Evolutionary conservation across 1,140 invertebrate genomes (phyloP).

Genomic region (Mamestra configurata): DNA sequence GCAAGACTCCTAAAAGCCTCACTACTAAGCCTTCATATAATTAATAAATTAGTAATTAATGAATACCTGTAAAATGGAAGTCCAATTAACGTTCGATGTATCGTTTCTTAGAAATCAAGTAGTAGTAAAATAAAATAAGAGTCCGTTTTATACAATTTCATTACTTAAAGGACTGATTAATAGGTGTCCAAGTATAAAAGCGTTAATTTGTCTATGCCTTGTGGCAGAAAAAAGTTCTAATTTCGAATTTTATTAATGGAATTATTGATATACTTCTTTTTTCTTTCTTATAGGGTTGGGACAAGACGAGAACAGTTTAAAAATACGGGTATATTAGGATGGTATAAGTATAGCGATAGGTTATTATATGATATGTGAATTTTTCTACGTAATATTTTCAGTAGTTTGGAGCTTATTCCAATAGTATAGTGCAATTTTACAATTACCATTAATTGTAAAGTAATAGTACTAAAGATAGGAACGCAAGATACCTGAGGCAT

Average conservation of each 20-base stretch:
- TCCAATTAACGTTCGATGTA: constrained; percentile 24
- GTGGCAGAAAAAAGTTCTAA: neutral
- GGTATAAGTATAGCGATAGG: too few relatives aligned
- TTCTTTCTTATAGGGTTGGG: neutral
- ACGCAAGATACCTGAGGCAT: neutral
- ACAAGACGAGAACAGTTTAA: neutral
- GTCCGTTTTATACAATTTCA: constrained; percentile 15
- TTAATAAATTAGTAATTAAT: constrained; percentile 30
- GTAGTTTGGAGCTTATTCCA: too few relatives aligned
- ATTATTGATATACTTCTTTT: neutral
- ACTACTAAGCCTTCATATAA: neutral
- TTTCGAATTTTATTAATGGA: constrained; percentile 33
- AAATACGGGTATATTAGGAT: too few relatives aligned
- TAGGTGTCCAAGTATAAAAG: constrained; percentile 47
- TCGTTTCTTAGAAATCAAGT: constrained; percentile 14
- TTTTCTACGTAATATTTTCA: too few relatives aligned
- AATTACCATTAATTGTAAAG: neutral
- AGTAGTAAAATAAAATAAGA: constrained; percentile 10
- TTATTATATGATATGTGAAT: too few relatives aligned
- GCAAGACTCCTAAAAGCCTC: neutral
- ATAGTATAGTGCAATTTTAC: neutral
- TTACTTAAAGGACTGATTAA: constrained; percentile 40
- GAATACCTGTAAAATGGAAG: constrained; percentile 12
- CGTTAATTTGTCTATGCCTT: constrained; percentile 44
- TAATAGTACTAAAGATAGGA: neutral